phyloP scores from a whole-genome alignment of 2,797 vertebrate species.

The Crossoptilon crossoptilon region DNA sequence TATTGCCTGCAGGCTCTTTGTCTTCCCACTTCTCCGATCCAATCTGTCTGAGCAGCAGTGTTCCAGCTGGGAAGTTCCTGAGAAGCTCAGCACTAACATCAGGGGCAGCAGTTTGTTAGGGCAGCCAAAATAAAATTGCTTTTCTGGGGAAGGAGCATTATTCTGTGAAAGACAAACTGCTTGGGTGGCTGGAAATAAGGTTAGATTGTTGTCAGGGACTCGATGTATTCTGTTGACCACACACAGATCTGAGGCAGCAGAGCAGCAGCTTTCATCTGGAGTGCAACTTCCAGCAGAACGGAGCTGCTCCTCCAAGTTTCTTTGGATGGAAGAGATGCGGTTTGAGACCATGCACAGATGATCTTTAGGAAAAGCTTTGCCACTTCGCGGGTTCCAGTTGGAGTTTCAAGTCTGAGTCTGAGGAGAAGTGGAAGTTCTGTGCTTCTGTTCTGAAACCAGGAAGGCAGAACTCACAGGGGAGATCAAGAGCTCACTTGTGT shows the following conservation, averaged over 20 bases:
- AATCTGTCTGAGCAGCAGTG: not conserved
- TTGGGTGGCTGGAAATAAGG: slow-evolving; percentile 7
- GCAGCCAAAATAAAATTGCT: slow-evolving; percentile 16
- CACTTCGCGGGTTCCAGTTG: not conserved
- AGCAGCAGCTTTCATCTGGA: not conserved
- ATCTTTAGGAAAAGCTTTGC: not conserved
- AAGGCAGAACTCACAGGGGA: not conserved
- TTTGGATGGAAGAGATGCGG: too few relatives aligned
- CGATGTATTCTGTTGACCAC: not conserved
- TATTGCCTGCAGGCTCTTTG: not conserved
- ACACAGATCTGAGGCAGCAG: not conserved
- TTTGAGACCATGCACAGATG: too few relatives aligned
- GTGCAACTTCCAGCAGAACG: not conserved
- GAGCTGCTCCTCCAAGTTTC: not conserved
- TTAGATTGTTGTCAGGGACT: slow-evolving; percentile 39
- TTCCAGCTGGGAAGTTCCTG: slow-evolving; percentile 24
- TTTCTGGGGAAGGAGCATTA: slow-evolving; percentile 32
- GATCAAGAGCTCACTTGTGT: not conserved
- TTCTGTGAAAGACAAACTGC: slow-evolving; percentile 4
- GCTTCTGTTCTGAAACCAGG: not conserved
- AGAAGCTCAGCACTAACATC: slow-evolving; percentile 26
- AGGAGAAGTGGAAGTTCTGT: not conserved
- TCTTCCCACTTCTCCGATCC: slow-evolving; percentile 2
- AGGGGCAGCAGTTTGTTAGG: not conserved
- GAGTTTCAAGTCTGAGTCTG: not conserved